Conservation (phyloP, 2,113 vertebrate genomes). For the Melanocharis versteri region DNA sequence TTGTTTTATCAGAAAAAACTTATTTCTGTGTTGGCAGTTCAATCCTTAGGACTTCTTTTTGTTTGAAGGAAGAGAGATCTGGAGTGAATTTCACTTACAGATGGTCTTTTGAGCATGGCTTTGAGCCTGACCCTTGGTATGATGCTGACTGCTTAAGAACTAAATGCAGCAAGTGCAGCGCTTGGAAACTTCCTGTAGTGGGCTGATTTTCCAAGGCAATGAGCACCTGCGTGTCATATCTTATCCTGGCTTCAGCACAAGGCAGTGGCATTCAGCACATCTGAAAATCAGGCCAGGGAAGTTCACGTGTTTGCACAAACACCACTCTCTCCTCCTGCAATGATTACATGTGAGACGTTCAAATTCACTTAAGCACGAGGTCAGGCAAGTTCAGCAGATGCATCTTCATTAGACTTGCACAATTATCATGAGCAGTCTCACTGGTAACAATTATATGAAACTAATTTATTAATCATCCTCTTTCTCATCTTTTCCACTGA, state of each 20-base stretch:
- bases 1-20: conserved; percentile 51
- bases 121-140: conserved; percentile 45
- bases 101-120: neutral
- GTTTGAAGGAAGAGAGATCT: conserved; percentile 39
- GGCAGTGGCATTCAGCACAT: neutral
- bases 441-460: neutral
- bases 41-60: conserved; percentile 14
- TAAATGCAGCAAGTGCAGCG: conserved; percentile 13
- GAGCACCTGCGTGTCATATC: neutral
- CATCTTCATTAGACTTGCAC: neutral
- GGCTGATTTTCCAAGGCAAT: conserved; percentile 51
- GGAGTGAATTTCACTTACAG: conserved; percentile 23
- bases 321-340: neutral
- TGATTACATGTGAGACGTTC: neutral
- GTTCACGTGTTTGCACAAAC: neutral
- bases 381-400: neutral
- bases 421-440: neutral
- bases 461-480: neutral
- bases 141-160: conserved; percentile 40
- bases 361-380: neutral
- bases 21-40: neutral
- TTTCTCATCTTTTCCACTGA: neutral
- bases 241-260: neutral
- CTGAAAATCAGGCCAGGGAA: conserved; percentile 3
- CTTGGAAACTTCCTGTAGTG: neutral